These are phyloP conservation scores for Drosophila punjabiensis DNA, from an alignment of 1,140 invertebrate genomes.

Conservation along the genomic window DNA sequence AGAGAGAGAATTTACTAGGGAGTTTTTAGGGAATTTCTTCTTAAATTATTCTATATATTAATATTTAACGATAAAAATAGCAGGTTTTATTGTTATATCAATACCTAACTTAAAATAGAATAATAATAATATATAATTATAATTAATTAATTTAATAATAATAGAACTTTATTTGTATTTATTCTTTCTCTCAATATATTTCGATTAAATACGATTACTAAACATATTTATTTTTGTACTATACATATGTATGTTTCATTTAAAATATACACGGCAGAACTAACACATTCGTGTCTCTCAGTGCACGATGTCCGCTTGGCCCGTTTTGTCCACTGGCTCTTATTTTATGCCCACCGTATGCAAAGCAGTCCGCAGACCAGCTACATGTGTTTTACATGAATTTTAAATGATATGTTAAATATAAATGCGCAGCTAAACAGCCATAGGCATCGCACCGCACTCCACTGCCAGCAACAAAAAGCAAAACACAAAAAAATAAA, in stretches of 20 bases:
- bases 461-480: conserved; percentile 18
- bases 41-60: not conserved
- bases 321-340: conserved; percentile 35
- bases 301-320: not conserved
- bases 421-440: conserved; percentile 83
- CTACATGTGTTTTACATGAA: conserved; percentile 84
- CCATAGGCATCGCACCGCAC: conserved; percentile 51
- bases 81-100: too few species aligned
- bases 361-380: conserved; percentile 68
- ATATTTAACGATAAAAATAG: too few species aligned
- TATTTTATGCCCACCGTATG: conserved; percentile 81
- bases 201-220: too few species aligned
- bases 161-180: too few species aligned
- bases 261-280: too few species aligned
- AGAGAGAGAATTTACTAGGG: not conserved
- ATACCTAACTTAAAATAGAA: too few species aligned
- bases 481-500: conserved; percentile 39
- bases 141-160: too few species aligned
- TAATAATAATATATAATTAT: too few species aligned
- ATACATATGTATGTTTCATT: too few species aligned
- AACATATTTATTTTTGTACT: too few species aligned
- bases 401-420: conserved; percentile 85
- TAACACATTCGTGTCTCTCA: not conserved
- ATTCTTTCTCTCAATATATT: too few species aligned
- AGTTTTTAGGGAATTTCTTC: not conserved